Evolutionary conservation across 2,797 vertebrate species (phyloP).

Genomic region (Graptemys geographica): DNA sequence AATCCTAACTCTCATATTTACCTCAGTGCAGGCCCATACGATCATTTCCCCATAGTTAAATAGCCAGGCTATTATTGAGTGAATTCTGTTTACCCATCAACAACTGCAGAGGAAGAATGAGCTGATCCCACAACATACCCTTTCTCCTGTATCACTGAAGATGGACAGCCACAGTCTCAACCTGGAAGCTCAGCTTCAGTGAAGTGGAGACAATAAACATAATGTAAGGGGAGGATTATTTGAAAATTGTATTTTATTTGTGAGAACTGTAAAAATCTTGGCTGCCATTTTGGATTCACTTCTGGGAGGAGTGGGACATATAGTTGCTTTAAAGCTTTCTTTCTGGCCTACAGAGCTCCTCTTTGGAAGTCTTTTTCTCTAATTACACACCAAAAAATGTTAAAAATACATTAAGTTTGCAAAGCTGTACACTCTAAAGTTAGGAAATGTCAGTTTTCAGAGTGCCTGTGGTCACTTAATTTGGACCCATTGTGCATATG

Average conservation of each 20-base stretch:
- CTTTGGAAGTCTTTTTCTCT: background rate
- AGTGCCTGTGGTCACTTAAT: background rate
- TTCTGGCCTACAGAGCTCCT: background rate
- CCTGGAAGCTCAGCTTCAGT: background rate
- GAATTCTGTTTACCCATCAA: background rate
- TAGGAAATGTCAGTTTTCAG: background rate
- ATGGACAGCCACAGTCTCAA: background rate
- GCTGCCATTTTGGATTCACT: background rate
- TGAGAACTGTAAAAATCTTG: background rate
- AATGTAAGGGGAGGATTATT: background rate
- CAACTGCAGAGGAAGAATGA: fast-evolving
- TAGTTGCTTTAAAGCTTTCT: background rate
- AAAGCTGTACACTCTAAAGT: background rate
- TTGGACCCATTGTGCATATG: background rate
- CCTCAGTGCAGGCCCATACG: fast-evolving
- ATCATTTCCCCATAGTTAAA: background rate
- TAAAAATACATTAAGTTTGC: background rate
- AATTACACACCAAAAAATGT: background rate
- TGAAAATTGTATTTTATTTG: background rate
- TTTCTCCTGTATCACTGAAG: background rate
- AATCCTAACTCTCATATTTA: background rate
- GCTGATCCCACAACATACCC: background rate
- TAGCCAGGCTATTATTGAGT: background rate
- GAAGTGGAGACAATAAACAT: background rate
- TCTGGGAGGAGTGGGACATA: background rate